Base-by-base conservation (phyloP, 1,140 invertebrate species). In the Cyclargus thomasi region DNA sequence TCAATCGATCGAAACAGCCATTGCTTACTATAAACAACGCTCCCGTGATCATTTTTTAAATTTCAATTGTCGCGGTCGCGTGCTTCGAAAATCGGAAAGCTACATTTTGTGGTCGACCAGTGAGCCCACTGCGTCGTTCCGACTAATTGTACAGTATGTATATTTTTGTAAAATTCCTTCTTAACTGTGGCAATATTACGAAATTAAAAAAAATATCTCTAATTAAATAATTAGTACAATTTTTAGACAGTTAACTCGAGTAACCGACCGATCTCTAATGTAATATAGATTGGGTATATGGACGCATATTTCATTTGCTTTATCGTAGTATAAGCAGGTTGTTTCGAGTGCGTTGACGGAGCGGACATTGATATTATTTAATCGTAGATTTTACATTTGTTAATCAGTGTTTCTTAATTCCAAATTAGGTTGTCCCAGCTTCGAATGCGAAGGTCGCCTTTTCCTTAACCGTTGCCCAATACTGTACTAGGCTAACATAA, bases 91-190 rank as follows among this genome's bases (percentile, higher is more conserved):
- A n/a, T n/a, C n/a, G n/a, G n/a, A n/a, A n/a, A n/a, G n/a, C n/a
- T 35, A 35, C 29, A 3, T 11, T 47, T 47, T n/a, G 74, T 77
- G 73, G 77, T 71, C 68, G 80, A 77, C 78, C 83, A 74, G 78
- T 80, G 78, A 70, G 67, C 66, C 74, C 82, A 78, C 74, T 75
- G 82, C 70, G 76, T 80, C 81, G 82, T 82, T 29, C 81, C 81
- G 76, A 81, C 84, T 82, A 81, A 79, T 82, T 88, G 85, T 87
- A 87, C 79, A 88, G 84, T 85, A 77, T 88, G 86, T 88, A 88
- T 88, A 88, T 88, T 88, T 87, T 88, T 88, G 85, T 88, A 88
- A 87, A 87, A 86, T 87, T 88, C 81, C 82, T 79, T 85, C 80
- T 82, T 79, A 84, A 81, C 82, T 77, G 83, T 86, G 86, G 86